A percentile compares a stretch with the other conserved stretches of the same genome.
Evolutionary conservation across 2,113 vertebrate genomes (phyloP).

Genomic region (Philantomba maxwellii): DNA sequence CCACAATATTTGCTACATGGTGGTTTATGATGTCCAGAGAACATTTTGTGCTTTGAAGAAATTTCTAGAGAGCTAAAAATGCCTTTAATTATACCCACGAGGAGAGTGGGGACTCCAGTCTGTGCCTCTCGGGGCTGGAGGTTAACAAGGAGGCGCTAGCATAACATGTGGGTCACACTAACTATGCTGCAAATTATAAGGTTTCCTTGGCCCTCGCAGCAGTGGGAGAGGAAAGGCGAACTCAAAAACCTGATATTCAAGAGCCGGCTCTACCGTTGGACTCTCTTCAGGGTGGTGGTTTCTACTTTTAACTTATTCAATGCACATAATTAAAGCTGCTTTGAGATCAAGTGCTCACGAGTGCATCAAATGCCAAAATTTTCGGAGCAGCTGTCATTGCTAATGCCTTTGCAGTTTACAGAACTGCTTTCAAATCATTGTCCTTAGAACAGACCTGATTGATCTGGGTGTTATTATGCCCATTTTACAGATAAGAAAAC

Average conservation of each 20-base stretch:
- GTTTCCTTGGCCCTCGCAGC: neutral
- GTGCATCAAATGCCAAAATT: neutral
- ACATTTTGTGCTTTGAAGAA: slow-evolving; percentile 39
- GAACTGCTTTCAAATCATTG: neutral
- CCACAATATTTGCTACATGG: slow-evolving; percentile 22
- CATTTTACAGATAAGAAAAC: neutral
- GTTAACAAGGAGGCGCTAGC: slow-evolving; percentile 42
- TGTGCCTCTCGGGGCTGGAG: neutral
- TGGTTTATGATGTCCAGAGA: slow-evolving; percentile 26
- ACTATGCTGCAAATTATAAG: neutral
- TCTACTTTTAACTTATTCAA: neutral
- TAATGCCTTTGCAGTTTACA: neutral
- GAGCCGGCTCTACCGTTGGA: neutral
- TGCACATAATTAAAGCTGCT: slow-evolving; percentile 6
- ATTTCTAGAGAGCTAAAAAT: slow-evolving; percentile 57
- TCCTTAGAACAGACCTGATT: neutral
- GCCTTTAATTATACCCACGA: slow-evolving; percentile 47
- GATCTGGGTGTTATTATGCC: neutral
- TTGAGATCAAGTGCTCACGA: neutral
- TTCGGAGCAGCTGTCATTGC: neutral
- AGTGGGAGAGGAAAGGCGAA: neutral
- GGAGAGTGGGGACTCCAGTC: neutral
- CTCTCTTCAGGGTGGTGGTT: neutral
- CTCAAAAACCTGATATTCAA: neutral
- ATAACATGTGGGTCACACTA: neutral